These are phyloP conservation scores for Riparia riparia DNA, from an alignment of 2,113 vertebrate species.

Conservation along the genomic window DNA sequence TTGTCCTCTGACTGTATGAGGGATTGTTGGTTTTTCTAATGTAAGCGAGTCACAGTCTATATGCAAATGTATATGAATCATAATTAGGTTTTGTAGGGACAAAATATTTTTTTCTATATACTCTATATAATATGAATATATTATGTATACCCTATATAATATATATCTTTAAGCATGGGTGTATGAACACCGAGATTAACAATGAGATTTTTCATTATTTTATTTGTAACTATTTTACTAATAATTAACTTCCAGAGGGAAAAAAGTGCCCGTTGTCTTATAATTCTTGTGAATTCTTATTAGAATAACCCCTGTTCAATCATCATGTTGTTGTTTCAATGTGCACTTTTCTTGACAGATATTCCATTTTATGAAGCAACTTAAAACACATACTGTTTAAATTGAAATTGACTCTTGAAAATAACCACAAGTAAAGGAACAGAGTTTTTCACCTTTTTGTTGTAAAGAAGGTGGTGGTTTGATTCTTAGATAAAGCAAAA, in stretches of 20 bases:
- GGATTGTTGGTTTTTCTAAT: background rate
- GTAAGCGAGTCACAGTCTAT: background rate
- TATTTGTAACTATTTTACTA: background rate
- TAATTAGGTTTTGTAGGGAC: background rate
- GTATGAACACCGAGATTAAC: background rate
- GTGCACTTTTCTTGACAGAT: background rate
- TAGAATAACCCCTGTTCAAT: background rate
- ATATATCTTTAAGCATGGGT: background rate
- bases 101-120: too few relatives aligned
- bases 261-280: background rate
- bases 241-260: accelerated
- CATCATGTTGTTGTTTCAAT: background rate
- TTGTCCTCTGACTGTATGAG: background rate
- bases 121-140: background rate
- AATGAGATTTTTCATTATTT: background rate
- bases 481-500: background rate
- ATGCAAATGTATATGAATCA: background rate
- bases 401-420: background rate
- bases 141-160: background rate
- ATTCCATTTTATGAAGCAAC: background rate
- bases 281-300: background rate
- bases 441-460: background rate
- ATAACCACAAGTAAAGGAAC: background rate
- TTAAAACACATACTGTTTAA: background rate
- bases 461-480: background rate